Base-by-base conservation (phyloP, 2,888 invertebrate species). In the Eupelmus urozonus region DNA sequence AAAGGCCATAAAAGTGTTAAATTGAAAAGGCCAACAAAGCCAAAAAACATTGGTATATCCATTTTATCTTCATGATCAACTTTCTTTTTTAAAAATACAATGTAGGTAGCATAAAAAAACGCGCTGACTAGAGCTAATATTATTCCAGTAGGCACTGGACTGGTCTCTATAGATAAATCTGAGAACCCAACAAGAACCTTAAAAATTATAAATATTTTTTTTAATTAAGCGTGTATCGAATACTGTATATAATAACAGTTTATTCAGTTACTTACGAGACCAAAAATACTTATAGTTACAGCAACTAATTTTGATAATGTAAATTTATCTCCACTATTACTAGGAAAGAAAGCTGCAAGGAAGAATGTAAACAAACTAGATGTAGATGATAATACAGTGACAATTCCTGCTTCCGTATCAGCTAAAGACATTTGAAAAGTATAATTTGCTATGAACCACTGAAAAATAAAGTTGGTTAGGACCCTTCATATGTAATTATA, bases 391-490 rank as follows among this genome's bases (percentile, higher is more conserved):
- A 98, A 91, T 70, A 98, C 93, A 83, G 96, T 97, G 55, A 98
- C 97, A 77, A 97, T 93, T 73, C 96, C 95, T 16, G 97, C 93
- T 86, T 96, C 94, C 2, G 96, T 95, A 90, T 95, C 93, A 70
- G 94, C 92, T 81, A 98, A 91, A 66, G 98, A 96, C 86, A 97
- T 92, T 90, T 98, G 97, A 91, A 96, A 97, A 75, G 96, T 93
- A 89, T 97, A 97, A 91, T 97, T 98, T 76, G 97, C 97, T 85
- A 95, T 90, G 91, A 99, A 98, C 97, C 98, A 98, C 96, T 98
- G 91, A 93, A 93, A 84, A 81, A 83, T 76, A 74, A 72, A 70
- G 78, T 20, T 27, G 18, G 62, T 51, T 20, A 34, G 53, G 71
- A 53, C 4, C 16, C 13, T 45, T 40, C n/a, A 20, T 49, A 34